A percentile compares a stretch with the other conserved stretches of the same genome.
Evolutionary conservation across 2,888 invertebrate genomes (phyloP).

Genomic region (Diarsia brunnea): DNA sequence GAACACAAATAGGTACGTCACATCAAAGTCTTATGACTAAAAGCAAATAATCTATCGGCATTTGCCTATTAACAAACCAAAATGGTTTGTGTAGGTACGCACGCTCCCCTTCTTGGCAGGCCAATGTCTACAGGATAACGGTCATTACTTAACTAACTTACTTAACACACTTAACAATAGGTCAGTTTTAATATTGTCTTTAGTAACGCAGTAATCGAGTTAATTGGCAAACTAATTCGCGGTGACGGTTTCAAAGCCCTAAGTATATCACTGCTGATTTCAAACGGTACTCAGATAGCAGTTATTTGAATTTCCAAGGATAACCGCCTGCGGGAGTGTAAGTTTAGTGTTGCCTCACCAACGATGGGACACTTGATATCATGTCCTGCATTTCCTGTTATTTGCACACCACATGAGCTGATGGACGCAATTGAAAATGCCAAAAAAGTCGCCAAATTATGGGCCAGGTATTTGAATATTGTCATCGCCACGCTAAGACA

Average conservation of each 20-base stretch:
- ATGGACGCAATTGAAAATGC: too few species aligned
- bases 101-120: slow-evolving; percentile 36
- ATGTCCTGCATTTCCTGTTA: too few species aligned
- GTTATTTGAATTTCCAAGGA: slow-evolving; percentile 22
- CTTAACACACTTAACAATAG: neutral
- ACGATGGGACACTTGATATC: too few species aligned
- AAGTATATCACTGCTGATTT: slow-evolving; percentile 5
- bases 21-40: slow-evolving; percentile 15
- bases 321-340: neutral
- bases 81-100: slow-evolving; percentile 7
- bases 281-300: neutral
- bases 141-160: slow-evolving; percentile 2
- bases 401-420: too few species aligned
- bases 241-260: slow-evolving; percentile 21
- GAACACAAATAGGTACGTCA: slow-evolving; percentile 28
- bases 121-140: slow-evolving; percentile 30
- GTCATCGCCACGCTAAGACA: too few species aligned
- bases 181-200: slow-evolving; percentile 39
- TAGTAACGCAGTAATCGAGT: slow-evolving; percentile 30
- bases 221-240: slow-evolving; percentile 28
- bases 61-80: slow-evolving; percentile 12
- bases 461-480: too few species aligned
- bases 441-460: too few species aligned
- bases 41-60: slow-evolving; percentile 9
- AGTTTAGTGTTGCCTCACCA: too few species aligned